Base-by-base conservation (phyloP, 2,888 invertebrate species). In the Dicroscelio sp. region DNA sequence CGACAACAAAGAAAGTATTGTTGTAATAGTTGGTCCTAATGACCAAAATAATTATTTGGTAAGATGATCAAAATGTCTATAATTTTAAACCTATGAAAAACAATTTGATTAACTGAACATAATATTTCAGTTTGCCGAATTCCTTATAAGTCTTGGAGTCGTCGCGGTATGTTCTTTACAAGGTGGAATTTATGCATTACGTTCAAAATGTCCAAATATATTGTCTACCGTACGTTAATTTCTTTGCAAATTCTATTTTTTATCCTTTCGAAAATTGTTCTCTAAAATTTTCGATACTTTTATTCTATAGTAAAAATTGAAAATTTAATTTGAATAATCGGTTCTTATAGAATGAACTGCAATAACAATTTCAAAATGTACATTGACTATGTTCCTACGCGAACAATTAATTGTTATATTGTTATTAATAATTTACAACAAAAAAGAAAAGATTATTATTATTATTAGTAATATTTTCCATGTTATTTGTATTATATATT, bases 161-260 rank as follows among this genome's bases (percentile, higher is more conserved):
- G 97, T 98, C 0, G 98, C 98, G 95, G 99, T 99, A 6, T 99
- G 99, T 96, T 98, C 98, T 20, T 97, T 99, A 20, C 99, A 99
- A 97, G 98, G 98, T 83, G 99, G 99, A 65, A 98, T 99, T 94
- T 97, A 98, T 93, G 98, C 98, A n/a, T 97, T 99, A 71, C 97
- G 98, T 88, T 97, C 98, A 3, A 97, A 98, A 92, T 97, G 98
- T 79, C 98, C 98, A 0, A 98, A 98, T 5, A 96, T 98, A 35
- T 97, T 97, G 89, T 94, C 96, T 86, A 94, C 95, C 75, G 86
- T 94, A 2, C 96, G 96, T 65, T 95, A 86, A 86, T 60, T 80
- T 35, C 35, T n/a, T 31, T 43, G 30, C 58, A 17, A 67, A 33
- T 63, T 63, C 14, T 14, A n/a, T n/a, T n/a, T n/a, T n/a, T n/a